Conservation (phyloP, 2,888 invertebrate species). For the Dichetophora obliterata region DNA sequence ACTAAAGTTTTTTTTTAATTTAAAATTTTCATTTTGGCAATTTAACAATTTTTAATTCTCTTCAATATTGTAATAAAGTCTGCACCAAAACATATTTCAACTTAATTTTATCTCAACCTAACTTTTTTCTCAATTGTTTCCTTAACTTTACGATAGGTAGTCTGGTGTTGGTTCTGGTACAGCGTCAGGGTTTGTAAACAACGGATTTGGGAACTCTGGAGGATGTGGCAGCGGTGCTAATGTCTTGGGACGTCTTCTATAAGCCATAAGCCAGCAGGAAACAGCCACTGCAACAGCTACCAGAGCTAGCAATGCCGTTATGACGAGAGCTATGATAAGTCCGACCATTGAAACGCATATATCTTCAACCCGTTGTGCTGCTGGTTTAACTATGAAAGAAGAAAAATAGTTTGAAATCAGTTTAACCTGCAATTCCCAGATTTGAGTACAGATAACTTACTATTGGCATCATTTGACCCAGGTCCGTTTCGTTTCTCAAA, state of each 20-base stretch:
- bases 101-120: conserved; percentile 46
- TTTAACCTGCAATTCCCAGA: not conserved
- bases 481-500: conserved; percentile 85
- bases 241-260: conserved; percentile 87
- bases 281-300: conserved; percentile 95
- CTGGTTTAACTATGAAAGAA: conserved; percentile 65
- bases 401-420: not conserved
- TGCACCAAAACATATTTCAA: conserved; percentile 44
- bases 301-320: conserved; percentile 90
- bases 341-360: conserved; percentile 96
- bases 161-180: conserved; percentile 87
- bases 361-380: conserved; percentile 77
- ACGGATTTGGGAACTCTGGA: conserved; percentile 94
- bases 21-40: conserved; percentile 46
- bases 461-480: conserved; percentile 83
- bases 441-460: conserved; percentile 70
- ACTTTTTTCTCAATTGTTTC: conserved; percentile 42
- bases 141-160: conserved; percentile 74
- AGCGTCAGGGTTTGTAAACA: conserved; percentile 87
- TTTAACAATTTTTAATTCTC: conserved; percentile 38
- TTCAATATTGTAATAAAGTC: conserved; percentile 23
- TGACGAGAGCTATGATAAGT: conserved; percentile 90
- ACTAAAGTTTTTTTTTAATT: conserved; percentile 40
- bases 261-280: conserved; percentile 96
- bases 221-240: conserved; percentile 94